Evolutionary conservation across 2,888 invertebrate genomes (phyloP).

Genomic region (Synanthedon andrenaeformis): DNA sequence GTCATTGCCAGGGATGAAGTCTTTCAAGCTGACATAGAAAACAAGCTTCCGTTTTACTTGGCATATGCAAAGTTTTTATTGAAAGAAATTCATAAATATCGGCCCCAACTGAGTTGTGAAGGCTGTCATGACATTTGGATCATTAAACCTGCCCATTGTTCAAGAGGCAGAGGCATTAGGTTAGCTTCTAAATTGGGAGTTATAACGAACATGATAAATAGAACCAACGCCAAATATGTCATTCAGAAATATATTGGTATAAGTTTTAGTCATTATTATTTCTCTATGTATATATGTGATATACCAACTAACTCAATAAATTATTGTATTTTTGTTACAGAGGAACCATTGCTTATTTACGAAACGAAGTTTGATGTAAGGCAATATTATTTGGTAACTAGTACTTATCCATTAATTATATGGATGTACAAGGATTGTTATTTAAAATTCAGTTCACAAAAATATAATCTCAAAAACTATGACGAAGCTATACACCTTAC

Average conservation of each 20-base stretch:
- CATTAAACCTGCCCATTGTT: constrained; percentile 86
- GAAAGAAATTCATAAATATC: constrained; percentile 67
- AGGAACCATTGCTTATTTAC: constrained; percentile 83
- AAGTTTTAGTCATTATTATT: constrained; percentile 6
- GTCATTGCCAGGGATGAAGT: constrained; percentile 70
- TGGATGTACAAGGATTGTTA: constrained; percentile 91
- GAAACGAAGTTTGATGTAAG: constrained; percentile 93
- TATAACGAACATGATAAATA: constrained; percentile 74
- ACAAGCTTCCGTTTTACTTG: constrained; percentile 40
- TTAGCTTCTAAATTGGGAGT: constrained; percentile 81
- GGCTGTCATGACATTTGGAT: constrained; percentile 91
- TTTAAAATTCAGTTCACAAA: constrained; percentile 87
- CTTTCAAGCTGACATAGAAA: constrained; percentile 47
- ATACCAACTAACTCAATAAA: too few relatives aligned
- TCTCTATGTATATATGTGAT: too few relatives aligned
- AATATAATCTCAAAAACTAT: constrained; percentile 80
- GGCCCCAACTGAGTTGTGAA: constrained; percentile 77
- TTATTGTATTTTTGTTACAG: constrained; percentile 48
- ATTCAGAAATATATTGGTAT: constrained; percentile 92
- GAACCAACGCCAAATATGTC: constrained; percentile 76
- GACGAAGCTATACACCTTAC: constrained; percentile 90
- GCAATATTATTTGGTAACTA: constrained; percentile 88
- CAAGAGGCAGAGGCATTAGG: constrained; percentile 85
- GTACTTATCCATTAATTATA: constrained; percentile 80
- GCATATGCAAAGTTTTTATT: constrained; percentile 68